Conservation (phyloP, 2,113 vertebrate species). For the Sigmodon hispidus region DNA sequence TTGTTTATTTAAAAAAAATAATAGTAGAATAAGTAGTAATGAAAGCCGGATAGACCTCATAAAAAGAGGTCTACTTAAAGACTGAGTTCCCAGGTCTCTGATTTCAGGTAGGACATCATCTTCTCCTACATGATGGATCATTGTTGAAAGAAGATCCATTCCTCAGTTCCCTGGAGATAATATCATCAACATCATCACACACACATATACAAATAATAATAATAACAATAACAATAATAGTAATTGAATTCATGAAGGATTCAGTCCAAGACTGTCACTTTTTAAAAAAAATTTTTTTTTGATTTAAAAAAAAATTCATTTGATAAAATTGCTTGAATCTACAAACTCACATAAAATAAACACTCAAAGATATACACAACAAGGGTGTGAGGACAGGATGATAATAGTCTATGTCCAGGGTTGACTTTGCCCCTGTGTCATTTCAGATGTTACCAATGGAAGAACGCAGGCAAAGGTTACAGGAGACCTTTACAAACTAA, state of each 20-base stretch:
- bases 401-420: neutral
- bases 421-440: neutral
- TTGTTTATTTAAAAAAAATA: constrained; percentile 14
- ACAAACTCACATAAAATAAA: neutral
- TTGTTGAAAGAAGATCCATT: no score
- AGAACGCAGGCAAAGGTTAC: neutral
- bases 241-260: constrained; percentile 39
- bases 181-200: no score
- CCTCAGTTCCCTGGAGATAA: no score
- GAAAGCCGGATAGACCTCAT: no score
- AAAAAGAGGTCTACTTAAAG: no score
- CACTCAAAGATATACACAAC: neutral
- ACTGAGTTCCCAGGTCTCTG: no score
- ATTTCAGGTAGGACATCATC: no score
- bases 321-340: constrained; percentile 22
- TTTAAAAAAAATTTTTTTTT: neutral
- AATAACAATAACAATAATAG: neutral
- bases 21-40: no score
- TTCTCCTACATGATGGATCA: no score
- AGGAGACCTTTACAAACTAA: neutral
- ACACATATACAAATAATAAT: no score
- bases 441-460: neutral
- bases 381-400: neutral
- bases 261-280: neutral
- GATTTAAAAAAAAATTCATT: neutral